phyloP scores from a whole-genome alignment of 2,113 vertebrate genomes.

The Piliocolobus tephrosceles region DNA sequence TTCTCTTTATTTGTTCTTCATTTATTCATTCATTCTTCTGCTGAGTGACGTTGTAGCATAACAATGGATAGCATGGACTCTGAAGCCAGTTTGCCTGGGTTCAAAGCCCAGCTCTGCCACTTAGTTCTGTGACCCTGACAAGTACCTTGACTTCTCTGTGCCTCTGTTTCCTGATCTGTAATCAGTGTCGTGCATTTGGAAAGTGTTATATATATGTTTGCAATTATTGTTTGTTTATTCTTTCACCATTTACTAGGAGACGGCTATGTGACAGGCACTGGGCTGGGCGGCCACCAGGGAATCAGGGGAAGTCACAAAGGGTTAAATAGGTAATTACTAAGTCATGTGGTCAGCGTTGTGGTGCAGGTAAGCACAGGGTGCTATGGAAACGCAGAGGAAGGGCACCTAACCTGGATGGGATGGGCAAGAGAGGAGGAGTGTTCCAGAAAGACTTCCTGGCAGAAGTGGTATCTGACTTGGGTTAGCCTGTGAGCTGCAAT shows the following conservation, averaged over 20 bases:
- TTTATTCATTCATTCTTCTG: neutral
- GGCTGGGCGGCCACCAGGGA: neutral
- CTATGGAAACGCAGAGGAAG: neutral
- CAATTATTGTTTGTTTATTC: neutral
- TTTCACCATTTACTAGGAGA: neutral
- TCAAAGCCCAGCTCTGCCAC: neutral
- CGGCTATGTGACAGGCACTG: fast-evolving
- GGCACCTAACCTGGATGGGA: neutral
- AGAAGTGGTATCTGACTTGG: neutral
- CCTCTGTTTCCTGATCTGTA: neutral
- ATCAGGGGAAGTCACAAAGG: neutral
- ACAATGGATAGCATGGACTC: fast-evolving
- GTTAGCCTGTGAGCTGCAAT: neutral
- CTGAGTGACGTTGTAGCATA: too few relatives aligned
- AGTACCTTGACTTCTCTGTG: neutral
- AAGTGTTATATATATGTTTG: fast-evolving
- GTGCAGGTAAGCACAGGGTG: neutral
- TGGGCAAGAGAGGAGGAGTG: neutral
- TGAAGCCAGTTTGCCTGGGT: neutral
- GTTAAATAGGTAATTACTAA: neutral
- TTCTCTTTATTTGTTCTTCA: neutral
- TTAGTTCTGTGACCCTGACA: neutral
- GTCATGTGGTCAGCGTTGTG: neutral
- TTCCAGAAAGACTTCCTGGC: constrained; percentile 1
- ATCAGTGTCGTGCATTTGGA: neutral